Base-by-base conservation (phyloP, 1,140 invertebrate species). In the Ylistrum balloti region DNA sequence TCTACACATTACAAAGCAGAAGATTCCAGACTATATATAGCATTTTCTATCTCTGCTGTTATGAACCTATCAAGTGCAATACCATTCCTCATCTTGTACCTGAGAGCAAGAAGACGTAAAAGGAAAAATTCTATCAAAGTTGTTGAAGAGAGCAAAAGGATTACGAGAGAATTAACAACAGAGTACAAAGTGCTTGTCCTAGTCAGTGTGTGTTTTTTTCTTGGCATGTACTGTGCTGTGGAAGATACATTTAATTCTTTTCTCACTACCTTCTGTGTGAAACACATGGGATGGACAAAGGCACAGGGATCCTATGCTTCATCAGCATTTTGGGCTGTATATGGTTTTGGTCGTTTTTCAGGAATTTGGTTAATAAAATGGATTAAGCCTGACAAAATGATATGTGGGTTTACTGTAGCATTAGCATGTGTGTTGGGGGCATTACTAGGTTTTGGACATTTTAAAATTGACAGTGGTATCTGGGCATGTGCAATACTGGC, bases 211-310 rank as follows among this genome's bases (percentile, higher is more conserved):
- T 88, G 87, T 35, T 38, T 35, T 0, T 41, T 15, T 33, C 15
- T 45, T 7, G 86, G 86, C 33, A 28, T 85, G 5, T 91, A 91
- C 45, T 88, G 45, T 17, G 88, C 88, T 3, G 56, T 86, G 10
- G 90, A 91, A 35, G 92, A 90, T 38, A 90, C 90, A 5, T 92
- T 92, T 33, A 35, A 86, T 2, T n/a, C 87, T 11, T 92, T 88
- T 45, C 89, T 92, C 33, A 34, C 41, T n/a, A 85, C 90, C 0
- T 91, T 88, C 35, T 87, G 56, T 9, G 92, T 92, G 10, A 15
- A 41, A 35, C 32, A 90, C 22, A 38, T 92, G 85, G 33, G 86
- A n/a, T 92, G 92, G 92, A 88, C 41, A 28, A 92, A 92, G 85
- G 15, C 86, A 1, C 20, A 91, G 7, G 92, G 92, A 0, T 48